A percentile compares a stretch with the other conserved stretches of the same genome.
phyloP scores from a whole-genome alignment of 2,888 invertebrate genomes.

The Choristoneura rosaceana region DNA sequence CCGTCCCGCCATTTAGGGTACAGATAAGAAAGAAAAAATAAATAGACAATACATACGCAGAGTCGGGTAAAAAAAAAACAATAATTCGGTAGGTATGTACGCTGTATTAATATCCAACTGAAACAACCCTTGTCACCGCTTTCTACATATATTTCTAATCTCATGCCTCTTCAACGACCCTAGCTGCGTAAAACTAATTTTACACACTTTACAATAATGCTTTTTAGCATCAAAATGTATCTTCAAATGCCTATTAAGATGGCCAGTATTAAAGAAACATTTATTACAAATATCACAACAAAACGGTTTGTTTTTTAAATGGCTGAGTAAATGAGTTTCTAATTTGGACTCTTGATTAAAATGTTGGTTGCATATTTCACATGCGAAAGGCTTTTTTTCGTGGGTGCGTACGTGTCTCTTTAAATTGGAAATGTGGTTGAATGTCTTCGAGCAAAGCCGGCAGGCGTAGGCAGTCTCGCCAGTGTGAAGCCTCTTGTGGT shows the following conservation, averaged over 20 bases:
- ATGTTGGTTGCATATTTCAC: not conserved
- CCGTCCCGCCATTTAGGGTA: no score
- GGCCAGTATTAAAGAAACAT: not conserved
- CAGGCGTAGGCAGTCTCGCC: not conserved
- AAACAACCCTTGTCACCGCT: not conserved
- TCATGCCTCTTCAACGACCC: not conserved
- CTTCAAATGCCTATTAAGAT: not conserved
- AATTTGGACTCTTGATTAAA: not conserved
- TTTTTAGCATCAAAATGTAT: not conserved
- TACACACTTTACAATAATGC: not conserved
- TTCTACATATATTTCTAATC: not conserved
- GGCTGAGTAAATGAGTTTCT: not conserved
- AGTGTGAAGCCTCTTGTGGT: constrained; percentile 7
- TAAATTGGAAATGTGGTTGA: not conserved
- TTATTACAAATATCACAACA: not conserved
- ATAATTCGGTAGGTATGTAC: no score
- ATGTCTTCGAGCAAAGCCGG: not conserved
- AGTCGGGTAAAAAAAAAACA: no score
- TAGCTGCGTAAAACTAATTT: not conserved
- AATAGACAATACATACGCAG: no score
- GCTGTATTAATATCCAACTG: no score
- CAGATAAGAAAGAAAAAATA: no score
- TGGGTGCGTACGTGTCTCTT: not conserved
- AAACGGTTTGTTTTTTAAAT: not conserved
- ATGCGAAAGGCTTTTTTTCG: not conserved